Percentiles rank a stretch among this genome's conserved stretches.
phyloP scores from a whole-genome alignment of 2,113 vertebrate species.

The Centropus unirufus region DNA sequence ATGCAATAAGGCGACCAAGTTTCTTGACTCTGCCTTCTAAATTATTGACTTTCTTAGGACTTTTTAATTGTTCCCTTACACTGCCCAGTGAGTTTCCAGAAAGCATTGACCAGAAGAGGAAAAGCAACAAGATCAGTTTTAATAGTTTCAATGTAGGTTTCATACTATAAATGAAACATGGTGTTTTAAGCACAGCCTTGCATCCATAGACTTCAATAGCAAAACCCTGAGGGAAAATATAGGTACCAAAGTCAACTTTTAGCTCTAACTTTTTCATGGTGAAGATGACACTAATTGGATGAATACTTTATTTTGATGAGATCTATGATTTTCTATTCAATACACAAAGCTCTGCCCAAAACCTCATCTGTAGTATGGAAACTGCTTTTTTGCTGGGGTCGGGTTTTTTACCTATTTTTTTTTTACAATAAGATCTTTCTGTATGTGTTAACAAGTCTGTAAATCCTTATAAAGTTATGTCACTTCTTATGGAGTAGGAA shows the following conservation, averaged over 20 bases:
- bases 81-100: not conserved
- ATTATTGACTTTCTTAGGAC: not conserved
- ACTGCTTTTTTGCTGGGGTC: too few relatives aligned
- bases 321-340: not conserved
- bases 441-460: not conserved
- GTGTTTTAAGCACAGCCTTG: not conserved
- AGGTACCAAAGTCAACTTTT: not conserved
- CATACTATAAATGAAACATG: not conserved
- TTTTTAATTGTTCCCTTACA: not conserved
- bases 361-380: not conserved
- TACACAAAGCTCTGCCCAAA: not conserved
- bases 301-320: not conserved
- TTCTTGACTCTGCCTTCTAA: not conserved
- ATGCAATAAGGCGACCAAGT: not conserved
- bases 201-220: not conserved
- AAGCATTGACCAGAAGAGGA: not conserved
- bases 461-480: not conserved
- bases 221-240: not conserved
- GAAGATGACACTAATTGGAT: not conserved
- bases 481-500: not conserved
- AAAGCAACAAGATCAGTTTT: not conserved
- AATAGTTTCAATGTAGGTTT: not conserved
- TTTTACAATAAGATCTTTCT: not conserved
- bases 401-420: too few relatives aligned
- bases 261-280: not conserved